Evolutionary conservation across 2,888 invertebrate genomes (phyloP), one percentile per base, ranked within the genome.

Genomic region (Parasteatoda lunata): DNA sequence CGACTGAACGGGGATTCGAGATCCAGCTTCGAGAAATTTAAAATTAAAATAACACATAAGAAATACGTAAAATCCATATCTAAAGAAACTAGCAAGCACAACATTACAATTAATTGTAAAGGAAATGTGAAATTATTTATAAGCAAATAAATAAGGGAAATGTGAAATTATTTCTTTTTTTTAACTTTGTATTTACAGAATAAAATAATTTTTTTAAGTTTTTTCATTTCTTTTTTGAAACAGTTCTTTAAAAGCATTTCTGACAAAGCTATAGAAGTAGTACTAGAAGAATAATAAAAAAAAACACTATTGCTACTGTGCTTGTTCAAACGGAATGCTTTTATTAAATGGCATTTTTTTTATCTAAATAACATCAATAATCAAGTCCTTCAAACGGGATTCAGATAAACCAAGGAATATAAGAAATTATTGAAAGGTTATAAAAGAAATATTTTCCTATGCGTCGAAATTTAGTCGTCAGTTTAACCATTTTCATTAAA

Each of bases 351-450:
- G 47, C 45, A 30, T 48, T 48, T 73, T 30, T 30, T 78, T 5
- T 15, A 69, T 48, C 59, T 48, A 48, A 11, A 7, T 54, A 78
- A 70, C 48, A 15, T 15, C 59, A 70, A 70, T 70, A 78, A 78
- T 78, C 70, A 78, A 70, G 59, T n/a, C 52, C 52, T 70, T 54
- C 13, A 52, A 59, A 78, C 52, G 15, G n/a, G 15, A 54, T 70
- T 70, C 70, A 59, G 69, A 70, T 68, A 5, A 15, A 69, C 8
- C 9, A 68, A 30, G 30, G 66, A 9, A 30, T 4, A 30, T 5
- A 68, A 68, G 30, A 68, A 59, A 59, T 30, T 68, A 68, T 15
- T 68, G 66, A 70, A 69, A 54, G n/a, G 47, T 47, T 68, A 70
- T 48, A 59, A 59, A 59, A 59, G 6, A 59, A 59, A 59, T 9